These are phyloP conservation scores for Mastomys natalensis DNA, from an alignment of 2,113 vertebrate species.

Conservation along the genomic window DNA sequence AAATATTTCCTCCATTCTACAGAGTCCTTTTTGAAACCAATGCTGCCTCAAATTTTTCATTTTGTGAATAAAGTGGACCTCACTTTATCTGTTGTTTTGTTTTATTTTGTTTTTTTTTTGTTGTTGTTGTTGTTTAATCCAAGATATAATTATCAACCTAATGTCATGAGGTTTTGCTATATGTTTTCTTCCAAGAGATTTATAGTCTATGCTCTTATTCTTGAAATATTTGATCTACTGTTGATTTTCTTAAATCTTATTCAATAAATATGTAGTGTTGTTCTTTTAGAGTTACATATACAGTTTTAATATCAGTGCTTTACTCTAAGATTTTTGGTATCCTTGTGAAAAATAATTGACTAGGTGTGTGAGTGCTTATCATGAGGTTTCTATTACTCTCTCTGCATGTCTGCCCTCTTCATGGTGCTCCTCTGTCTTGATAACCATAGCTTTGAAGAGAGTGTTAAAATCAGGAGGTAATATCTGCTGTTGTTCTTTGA, in stretches of 20 bases:
- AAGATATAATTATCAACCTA: neutral
- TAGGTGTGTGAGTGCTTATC: neutral
- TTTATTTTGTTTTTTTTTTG: neutral
- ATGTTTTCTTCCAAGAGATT: neutral
- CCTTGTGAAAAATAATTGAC: neutral
- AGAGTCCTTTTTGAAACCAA: neutral
- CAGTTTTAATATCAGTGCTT: neutral
- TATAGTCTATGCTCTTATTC: neutral
- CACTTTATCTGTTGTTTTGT: neutral
- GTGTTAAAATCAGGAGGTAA: neutral
- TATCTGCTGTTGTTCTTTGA: neutral
- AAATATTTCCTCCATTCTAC: neutral
- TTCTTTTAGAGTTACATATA: neutral
- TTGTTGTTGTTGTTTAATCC: no score
- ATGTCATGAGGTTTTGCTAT: neutral
- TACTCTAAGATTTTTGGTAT: neutral
- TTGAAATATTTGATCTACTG: neutral
- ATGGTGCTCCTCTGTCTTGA: neutral
- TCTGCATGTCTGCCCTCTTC: no score
- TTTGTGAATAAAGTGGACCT: neutral
- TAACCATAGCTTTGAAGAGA: neutral
- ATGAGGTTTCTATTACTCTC: neutral
- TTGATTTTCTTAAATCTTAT: neutral
- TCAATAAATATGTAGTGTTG: neutral
- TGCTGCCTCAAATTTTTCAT: neutral